Evolutionary conservation across 2,888 invertebrate genomes (phyloP), one percentile per base, ranked within the genome.

Genomic region (Melieria crassipennis): DNA sequence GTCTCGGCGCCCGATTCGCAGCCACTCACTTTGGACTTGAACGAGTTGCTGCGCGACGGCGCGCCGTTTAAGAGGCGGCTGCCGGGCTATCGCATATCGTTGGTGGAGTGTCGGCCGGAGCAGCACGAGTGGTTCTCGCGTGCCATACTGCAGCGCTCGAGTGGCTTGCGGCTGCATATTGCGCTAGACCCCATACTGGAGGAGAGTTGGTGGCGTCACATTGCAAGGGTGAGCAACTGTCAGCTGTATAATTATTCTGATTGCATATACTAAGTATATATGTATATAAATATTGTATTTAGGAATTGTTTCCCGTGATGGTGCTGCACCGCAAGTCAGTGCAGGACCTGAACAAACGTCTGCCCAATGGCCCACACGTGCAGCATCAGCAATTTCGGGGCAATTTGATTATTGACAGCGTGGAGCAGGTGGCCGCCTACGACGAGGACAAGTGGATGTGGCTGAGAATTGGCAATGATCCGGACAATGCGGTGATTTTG

Each of bases 401-500:
- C 1, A 77, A 77, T 71, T 42, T 77, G 13, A 57, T 76, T 7
- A 48, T 77, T 11, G 68, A 75, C 9, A 72, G 73, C 9, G 13
- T 9, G 5, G 63, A 55, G 1, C 13, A 57, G 43, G 43, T 74
- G 4, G 10, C 55, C 30, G 55, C 77, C 4, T 76, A 70, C 66
- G 72, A 71, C 42, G 77, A 77, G 64, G 76, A 77, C 50, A 65
- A 72, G 46, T 77, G 77, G 76, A 11, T 58, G 30, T 77, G 76
- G 76, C 10, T 76, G 30, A 71, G 69, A 52, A 71, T 77, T 45
- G 75, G 77, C 2, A 50, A 67, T 7, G 67, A 71, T 57, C 10
- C 16, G 1, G 62, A 11, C 10, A 58, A 42, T 10, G 42, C 56
- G 13, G 64, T 70, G n/a, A 69, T 77, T n/a, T 60, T 77, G 46